Conservation (phyloP, 2,113 vertebrate species). For the Hystrix cristata region DNA sequence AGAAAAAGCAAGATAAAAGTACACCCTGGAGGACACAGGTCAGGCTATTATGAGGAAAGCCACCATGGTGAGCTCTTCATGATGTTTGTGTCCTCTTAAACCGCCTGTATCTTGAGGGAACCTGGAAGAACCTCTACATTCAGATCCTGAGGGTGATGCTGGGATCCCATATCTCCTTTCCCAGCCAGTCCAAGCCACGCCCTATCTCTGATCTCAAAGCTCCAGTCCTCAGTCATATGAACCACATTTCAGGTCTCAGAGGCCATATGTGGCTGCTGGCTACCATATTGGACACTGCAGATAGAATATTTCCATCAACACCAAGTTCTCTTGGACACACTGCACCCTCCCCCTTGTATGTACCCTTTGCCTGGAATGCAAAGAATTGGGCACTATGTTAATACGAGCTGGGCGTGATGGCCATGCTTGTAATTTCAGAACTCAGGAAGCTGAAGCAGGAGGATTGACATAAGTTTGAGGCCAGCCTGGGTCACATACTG, state of each 20-base stretch:
- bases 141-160: neutral
- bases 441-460: neutral
- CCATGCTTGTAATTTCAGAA: neutral
- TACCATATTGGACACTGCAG: neutral
- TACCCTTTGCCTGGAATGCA: neutral
- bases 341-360: neutral
- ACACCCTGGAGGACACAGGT: neutral
- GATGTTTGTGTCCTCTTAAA: neutral
- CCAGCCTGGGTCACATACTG: neutral
- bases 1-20: neutral
- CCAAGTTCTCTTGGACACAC: neutral
- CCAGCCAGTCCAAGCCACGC: neutral
- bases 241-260: neutral
- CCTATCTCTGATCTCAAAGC: neutral
- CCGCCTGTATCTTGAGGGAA: neutral
- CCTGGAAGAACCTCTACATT: neutral
- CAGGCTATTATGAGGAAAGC: neutral
- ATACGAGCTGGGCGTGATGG: neutral
- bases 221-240: neutral
- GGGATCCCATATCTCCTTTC: neutral
- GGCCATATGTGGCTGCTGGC: neutral
- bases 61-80: neutral
- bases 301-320: neutral
- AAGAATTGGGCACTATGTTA: neutral
- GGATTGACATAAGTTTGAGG: neutral